Evolutionary conservation across 2,797 vertebrate species (phyloP).

Genomic region (Eurystomus glaucurus): DNA sequence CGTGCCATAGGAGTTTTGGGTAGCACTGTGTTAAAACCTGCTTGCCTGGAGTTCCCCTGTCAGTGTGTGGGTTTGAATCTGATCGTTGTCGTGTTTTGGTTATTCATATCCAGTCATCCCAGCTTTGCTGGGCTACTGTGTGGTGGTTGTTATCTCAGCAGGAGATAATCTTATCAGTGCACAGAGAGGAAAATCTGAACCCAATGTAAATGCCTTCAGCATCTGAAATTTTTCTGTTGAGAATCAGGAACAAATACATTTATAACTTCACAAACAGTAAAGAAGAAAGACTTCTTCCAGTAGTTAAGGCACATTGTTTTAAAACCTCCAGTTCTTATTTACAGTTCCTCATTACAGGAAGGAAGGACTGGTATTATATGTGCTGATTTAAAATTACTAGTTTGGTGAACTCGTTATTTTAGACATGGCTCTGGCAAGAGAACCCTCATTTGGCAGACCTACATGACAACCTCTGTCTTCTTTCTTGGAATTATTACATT

Average conservation of each 20-base stretch:
- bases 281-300: background rate
- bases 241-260: background rate
- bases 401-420: background rate
- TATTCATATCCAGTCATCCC: background rate
- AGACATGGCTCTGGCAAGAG: background rate
- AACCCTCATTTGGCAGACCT: background rate
- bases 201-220: background rate
- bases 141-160: background rate
- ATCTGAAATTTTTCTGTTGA: background rate
- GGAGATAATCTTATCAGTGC: background rate
- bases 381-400: background rate
- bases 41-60: background rate
- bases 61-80: background rate
- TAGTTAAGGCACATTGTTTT: background rate
- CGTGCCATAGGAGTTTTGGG: background rate
- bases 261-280: background rate
- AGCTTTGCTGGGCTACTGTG: background rate
- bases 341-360: background rate
- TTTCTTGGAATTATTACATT: background rate
- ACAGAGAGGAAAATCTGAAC: slow-evolving; percentile 1
- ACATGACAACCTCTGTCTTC: background rate
- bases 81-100: background rate
- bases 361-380: background rate
- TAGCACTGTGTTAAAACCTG: background rate
- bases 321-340: background rate